These are phyloP conservation scores for Oriolus oriolus DNA, from an alignment of 2,113 vertebrate genomes.

Conservation along the genomic window DNA sequence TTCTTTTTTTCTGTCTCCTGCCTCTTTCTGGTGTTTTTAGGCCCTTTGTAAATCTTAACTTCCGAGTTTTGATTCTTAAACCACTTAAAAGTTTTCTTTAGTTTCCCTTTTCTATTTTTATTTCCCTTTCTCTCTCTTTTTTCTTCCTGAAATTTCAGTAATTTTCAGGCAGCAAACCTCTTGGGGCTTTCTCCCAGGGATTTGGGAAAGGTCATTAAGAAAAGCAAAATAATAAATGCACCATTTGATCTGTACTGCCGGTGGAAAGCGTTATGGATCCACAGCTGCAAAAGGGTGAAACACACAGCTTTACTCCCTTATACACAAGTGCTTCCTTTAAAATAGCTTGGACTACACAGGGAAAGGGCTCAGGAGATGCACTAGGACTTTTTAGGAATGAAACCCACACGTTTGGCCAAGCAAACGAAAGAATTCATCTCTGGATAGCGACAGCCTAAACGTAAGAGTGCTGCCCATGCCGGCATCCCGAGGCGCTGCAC, in stretches of 20 bases:
- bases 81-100: not conserved
- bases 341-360: not conserved
- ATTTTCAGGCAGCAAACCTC: not conserved
- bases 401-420: not conserved
- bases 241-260: not conserved
- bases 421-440: not conserved
- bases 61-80: not conserved
- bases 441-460: not conserved
- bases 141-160: not conserved
- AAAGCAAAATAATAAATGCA: not conserved
- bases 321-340: not conserved
- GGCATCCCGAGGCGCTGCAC: not conserved
- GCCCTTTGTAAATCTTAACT: not conserved
- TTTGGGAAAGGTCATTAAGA: not conserved
- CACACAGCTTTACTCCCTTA: not conserved
- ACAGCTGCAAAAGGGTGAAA: not conserved
- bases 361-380: not conserved
- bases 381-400: not conserved
- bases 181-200: not conserved
- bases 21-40: not conserved
- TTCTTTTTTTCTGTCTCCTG: not conserved
- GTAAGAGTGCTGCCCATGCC: not conserved
- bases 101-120: not conserved
- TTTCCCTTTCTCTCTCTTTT: not conserved
- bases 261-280: fast-evolving